A percentile compares a stretch with the other conserved stretches of the same genome.
These are phyloP conservation scores for Laticauda colubrina DNA, from an alignment of 2,113 vertebrate genomes.

Conservation along the genomic window DNA sequence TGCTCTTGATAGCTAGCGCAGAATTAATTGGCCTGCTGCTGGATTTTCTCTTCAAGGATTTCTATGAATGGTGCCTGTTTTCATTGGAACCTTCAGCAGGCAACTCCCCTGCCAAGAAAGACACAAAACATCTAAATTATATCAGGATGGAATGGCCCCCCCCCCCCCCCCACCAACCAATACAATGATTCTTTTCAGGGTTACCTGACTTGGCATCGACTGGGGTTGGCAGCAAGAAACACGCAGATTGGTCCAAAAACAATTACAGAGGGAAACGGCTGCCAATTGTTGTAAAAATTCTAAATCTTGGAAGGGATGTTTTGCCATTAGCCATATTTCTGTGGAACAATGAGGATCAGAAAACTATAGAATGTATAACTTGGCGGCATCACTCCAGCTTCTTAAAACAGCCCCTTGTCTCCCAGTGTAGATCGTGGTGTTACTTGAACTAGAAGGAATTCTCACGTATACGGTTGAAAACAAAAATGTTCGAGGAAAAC, in stretches of 20 bases:
- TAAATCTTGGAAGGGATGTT: slow-evolving; percentile 45
- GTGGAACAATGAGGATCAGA: slow-evolving; percentile 54
- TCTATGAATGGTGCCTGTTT: slow-evolving; percentile 35
- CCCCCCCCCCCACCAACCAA: slow-evolving; percentile 18
- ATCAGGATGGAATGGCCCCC: slow-evolving; percentile 6
- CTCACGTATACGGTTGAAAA: background rate
- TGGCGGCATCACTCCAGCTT: slow-evolving; percentile 36
- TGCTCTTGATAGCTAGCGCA: slow-evolving; percentile 41
- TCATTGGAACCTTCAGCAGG: slow-evolving; percentile 28
- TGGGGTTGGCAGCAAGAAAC: slow-evolving; percentile 34
- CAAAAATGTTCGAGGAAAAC: background rate
- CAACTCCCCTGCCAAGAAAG: background rate
- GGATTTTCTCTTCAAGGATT: slow-evolving; percentile 36
- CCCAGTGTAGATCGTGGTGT: slow-evolving; percentile 10
- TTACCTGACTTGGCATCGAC: slow-evolving; percentile 35
- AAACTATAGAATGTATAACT: slow-evolving; percentile 41
- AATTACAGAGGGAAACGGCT: slow-evolving; percentile 31
- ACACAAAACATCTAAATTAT: slow-evolving; percentile 12
- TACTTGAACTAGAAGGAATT: slow-evolving; percentile 53
- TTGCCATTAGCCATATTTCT: slow-evolving; percentile 54
- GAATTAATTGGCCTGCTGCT: slow-evolving; percentile 34
- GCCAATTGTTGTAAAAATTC: slow-evolving; percentile 58
- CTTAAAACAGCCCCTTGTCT: slow-evolving; percentile 44
- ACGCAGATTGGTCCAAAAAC: slow-evolving; percentile 47
- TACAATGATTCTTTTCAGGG: slow-evolving; percentile 49